A percentile compares a stretch with the other conserved stretches of the same genome.
Conservation (phyloP, 1,140 invertebrate genomes). For the Drosophila auraria region DNA sequence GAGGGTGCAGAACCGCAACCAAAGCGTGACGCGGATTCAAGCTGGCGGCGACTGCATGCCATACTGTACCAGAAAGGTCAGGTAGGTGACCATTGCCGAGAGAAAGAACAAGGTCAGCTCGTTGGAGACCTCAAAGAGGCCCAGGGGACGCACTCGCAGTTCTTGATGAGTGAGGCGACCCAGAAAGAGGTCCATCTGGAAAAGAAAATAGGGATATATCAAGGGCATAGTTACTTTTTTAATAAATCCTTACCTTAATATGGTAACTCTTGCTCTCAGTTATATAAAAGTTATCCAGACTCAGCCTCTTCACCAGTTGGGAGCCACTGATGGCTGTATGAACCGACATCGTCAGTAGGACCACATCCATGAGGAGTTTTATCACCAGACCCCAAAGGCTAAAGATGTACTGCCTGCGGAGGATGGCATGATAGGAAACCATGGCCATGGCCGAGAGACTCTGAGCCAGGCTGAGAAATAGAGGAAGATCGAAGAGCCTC, state of each 20-base stretch:
- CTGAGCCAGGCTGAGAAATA: conserved; percentile 39
- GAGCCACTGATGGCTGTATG: conserved; percentile 45
- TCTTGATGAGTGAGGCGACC: conserved; percentile 48
- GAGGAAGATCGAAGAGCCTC: conserved; percentile 48
- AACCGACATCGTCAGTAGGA: conserved; percentile 53
- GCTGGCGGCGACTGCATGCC: conserved; percentile 34
- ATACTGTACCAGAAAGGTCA: conserved; percentile 67
- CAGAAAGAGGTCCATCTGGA: conserved; percentile 60
- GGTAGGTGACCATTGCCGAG: conserved; percentile 63
- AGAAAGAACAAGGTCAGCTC: conserved; percentile 66
- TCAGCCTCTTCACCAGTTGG: conserved; percentile 30
- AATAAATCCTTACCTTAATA: conserved; percentile 21
- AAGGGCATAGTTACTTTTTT: not conserved
- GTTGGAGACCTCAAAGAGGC: conserved; percentile 69
- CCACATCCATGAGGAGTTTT: conserved; percentile 49
- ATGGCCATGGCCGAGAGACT: conserved; percentile 36
- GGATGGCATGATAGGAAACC: conserved; percentile 33
- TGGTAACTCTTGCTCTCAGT: conserved; percentile 40
- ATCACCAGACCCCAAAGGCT: conserved; percentile 18
- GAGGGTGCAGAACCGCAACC: conserved; percentile 30
- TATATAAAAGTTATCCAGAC: conserved; percentile 58
- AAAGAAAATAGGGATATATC: not conserved
- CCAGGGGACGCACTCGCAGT: conserved; percentile 58
- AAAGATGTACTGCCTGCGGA: conserved; percentile 5
- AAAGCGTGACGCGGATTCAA: conserved; percentile 67